phyloP scores from a whole-genome alignment of 2,888 invertebrate genomes.

The Morpho helenor region DNA sequence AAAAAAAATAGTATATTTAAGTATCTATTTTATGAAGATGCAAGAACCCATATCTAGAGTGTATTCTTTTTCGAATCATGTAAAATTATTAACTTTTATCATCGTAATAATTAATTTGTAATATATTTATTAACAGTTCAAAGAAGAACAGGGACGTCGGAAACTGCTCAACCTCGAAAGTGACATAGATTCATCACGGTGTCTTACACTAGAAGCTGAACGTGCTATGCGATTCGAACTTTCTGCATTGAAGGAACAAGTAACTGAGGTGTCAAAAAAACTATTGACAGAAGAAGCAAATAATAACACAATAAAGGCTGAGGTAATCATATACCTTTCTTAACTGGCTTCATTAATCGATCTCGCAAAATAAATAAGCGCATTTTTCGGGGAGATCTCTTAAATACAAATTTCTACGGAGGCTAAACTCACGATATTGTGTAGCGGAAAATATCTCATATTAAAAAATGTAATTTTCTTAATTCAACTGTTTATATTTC shows the following conservation, averaged over 20 bases:
- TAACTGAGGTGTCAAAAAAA: conserved; percentile 44
- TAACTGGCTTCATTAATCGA: not conserved
- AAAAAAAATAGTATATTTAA: no score
- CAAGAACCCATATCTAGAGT: no score
- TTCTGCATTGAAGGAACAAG: conserved; percentile 47
- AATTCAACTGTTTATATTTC: no score
- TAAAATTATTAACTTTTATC: not conserved
- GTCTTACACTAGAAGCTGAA: conserved; percentile 51
- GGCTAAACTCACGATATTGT: no score
- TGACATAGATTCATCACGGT: conserved; percentile 46
- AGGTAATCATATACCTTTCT: conserved; percentile 36
- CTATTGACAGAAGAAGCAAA: conserved; percentile 44
- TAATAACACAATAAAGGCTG: conserved; percentile 34
- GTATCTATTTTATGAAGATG: no score
- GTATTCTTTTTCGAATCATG: no score
- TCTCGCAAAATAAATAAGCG: no score
- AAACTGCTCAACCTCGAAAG: conserved; percentile 40
- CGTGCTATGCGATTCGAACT: conserved; percentile 56
- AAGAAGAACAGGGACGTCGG: conserved; percentile 57
- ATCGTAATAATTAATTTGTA: not conserved
- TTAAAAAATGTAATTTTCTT: no score
- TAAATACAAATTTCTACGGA: no score
- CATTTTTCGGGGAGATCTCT: no score
- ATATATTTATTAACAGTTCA: conserved; percentile 40
- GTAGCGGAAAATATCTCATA: no score